phyloP scores from a whole-genome alignment of 2,888 invertebrate genomes.

The Branchellion lobata region DNA sequence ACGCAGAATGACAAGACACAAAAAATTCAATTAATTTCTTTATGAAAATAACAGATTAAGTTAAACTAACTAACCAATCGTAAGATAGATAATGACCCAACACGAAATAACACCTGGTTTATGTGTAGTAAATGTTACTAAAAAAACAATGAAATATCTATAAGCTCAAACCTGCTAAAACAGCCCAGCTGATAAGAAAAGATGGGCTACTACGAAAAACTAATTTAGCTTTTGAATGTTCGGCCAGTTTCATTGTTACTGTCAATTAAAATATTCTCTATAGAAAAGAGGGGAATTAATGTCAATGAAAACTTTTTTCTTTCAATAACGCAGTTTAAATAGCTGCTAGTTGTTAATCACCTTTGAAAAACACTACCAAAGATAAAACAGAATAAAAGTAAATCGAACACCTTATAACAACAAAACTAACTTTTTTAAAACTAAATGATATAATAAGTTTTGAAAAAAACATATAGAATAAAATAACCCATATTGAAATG shows the following conservation, averaged over 20 bases:
- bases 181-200: neutral
- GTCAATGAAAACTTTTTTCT: neutral
- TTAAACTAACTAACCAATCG: neutral
- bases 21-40: too few relatives aligned
- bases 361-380: constrained; percentile 8
- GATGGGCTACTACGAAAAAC: neutral
- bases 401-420: too few relatives aligned
- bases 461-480: neutral
- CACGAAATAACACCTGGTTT: constrained; percentile 8
- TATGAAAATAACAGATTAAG: neutral
- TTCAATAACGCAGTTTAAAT: constrained; percentile 7
- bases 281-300: neutral
- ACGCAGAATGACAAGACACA: constrained; percentile 2
- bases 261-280: neutral
- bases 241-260: neutral
- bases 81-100: neutral
- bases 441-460: too few relatives aligned
- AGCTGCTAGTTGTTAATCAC: neutral
- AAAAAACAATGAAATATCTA: too few relatives aligned
- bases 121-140: too few relatives aligned
- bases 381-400: neutral
- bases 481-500: neutral
- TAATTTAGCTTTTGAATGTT: neutral
- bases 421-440: too few relatives aligned
- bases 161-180: neutral